Evolutionary conservation across 2,797 vertebrate genomes (phyloP).

Genomic region (Meda fulgida): DNA sequence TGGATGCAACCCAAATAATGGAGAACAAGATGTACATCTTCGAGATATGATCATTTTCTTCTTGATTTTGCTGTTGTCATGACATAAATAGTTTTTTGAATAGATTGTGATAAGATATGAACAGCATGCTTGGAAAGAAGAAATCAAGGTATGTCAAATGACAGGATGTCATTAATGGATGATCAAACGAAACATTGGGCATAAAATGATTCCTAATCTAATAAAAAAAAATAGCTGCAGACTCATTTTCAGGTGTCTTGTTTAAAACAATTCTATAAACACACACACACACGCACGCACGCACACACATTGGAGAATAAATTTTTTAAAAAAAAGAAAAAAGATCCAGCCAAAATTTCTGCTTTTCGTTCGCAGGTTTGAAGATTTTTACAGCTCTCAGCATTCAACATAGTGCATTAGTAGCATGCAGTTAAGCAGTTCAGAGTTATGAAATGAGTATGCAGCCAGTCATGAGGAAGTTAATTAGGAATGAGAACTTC

Average conservation of each 20-base stretch:
- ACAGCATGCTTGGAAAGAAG: slow-evolving; percentile 67
- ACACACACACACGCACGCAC: not conserved
- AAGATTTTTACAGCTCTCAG: not conserved
- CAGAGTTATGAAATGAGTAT: slow-evolving; percentile 75
- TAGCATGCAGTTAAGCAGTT: slow-evolving; percentile 57
- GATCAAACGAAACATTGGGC: slow-evolving; percentile 60
- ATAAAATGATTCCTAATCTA: slow-evolving; percentile 67
- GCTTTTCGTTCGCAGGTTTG: not conserved
- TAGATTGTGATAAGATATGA: slow-evolving; percentile 5
- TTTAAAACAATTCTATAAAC: slow-evolving; percentile 14
- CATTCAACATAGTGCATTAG: slow-evolving; percentile 7
- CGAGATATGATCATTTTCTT: not conserved
- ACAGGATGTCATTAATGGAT: slow-evolving; percentile 50
- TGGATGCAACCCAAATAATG: not conserved
- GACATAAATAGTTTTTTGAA: not conserved
- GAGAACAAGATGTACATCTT: slow-evolving; percentile 11
- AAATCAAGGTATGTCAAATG: slow-evolving; percentile 57
- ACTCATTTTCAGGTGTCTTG: slow-evolving; percentile 75
- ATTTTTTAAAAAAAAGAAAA: not conserved
- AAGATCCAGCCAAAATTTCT: slow-evolving; percentile 3
- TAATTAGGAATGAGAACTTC: slow-evolving; percentile 66
- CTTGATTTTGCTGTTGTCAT: not conserved
- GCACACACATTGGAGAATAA: not conserved
- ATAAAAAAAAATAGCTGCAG: slow-evolving; percentile 70
- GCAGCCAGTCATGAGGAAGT: slow-evolving; percentile 74